A percentile compares a stretch with the other conserved stretches of the same genome.
phyloP scores from a whole-genome alignment of 2,113 vertebrate species.

The Ploceus nigricollis region DNA sequence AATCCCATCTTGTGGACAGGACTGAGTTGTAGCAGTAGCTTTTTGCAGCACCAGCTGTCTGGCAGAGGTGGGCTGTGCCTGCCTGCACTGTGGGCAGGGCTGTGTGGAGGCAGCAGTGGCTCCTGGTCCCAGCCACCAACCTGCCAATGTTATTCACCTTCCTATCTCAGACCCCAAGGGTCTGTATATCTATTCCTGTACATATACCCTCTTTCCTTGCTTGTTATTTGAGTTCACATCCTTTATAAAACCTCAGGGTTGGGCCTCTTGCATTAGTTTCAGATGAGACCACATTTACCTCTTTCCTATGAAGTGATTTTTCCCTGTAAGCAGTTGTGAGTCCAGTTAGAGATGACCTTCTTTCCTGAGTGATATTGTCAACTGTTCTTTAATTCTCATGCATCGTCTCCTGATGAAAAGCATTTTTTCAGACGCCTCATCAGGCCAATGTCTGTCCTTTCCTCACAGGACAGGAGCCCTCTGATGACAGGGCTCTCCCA shows the following conservation, averaged over 20 bases:
- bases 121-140: neutral
- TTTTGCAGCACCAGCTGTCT: neutral
- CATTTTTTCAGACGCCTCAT: neutral
- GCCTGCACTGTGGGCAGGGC: neutral
- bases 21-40: neutral
- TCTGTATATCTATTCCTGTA: neutral
- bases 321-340: neutral
- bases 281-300: neutral
- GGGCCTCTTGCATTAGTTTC: neutral
- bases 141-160: accelerated
- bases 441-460: neutral
- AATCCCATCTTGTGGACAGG: accelerated
- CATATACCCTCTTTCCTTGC: neutral
- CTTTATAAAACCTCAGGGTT: neutral
- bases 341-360: neutral
- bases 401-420: neutral
- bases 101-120: neutral
- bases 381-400: neutral
- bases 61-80: neutral
- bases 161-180: neutral
- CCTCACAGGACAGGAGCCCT: neutral
- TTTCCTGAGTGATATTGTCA: neutral
- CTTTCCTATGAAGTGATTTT: neutral
- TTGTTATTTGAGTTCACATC: neutral
- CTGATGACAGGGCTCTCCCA: neutral